phyloP scores from a whole-genome alignment of 2,888 invertebrate genomes.

The Luperina testacea region DNA sequence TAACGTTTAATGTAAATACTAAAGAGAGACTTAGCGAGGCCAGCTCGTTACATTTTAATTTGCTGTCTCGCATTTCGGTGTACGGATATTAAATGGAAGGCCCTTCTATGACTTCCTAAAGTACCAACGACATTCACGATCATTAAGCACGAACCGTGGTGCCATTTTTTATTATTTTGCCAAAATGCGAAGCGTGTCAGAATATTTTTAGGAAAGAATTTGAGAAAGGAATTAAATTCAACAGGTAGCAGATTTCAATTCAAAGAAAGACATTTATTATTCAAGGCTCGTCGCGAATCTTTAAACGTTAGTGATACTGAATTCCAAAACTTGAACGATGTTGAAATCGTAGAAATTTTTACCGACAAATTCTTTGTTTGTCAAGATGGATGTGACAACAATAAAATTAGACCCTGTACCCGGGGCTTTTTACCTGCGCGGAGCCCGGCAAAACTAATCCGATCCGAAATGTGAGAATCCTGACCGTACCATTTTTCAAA shows the following conservation, averaged over 20 bases:
- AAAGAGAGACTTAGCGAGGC: conserved; percentile 31
- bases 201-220: neutral
- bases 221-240: too few relatives aligned
- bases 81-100: conserved; percentile 4
- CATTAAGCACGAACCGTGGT: neutral
- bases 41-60: conserved; percentile 21
- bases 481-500: neutral
- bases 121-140: neutral
- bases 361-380: neutral
- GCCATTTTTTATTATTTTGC: neutral
- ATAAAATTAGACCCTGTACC: neutral
- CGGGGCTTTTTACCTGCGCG: neutral
- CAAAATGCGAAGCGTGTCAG: neutral
- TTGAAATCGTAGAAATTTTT: neutral
- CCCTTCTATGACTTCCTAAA: conserved; percentile 20
- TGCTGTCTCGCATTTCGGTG: conserved; percentile 10
- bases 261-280: neutral
- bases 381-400: neutral
- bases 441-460: neutral
- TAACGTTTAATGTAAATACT: conserved; percentile 26
- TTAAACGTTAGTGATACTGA: neutral
- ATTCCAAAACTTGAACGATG: neutral
- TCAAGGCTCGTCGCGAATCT: neutral
- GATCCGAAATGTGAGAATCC: neutral
- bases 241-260: neutral